Evolutionary conservation across 2,888 invertebrate genomes (phyloP), one percentile per base, ranked within the genome.

Genomic region (Melanargia galathea): DNA sequence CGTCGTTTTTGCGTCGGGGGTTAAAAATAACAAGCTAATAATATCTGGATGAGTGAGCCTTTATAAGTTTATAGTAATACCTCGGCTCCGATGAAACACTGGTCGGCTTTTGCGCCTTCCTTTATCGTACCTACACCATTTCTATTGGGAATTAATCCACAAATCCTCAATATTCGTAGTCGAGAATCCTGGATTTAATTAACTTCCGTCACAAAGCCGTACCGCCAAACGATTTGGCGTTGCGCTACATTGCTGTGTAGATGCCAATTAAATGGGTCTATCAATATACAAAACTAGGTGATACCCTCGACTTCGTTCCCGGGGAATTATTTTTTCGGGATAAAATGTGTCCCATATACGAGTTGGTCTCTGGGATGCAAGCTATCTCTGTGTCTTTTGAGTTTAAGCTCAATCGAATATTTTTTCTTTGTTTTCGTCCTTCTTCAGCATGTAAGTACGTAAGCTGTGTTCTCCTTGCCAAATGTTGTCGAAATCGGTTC

Each of bases 61-160:
- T 51, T 48, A n/a, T n/a, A n/a, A n/a, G n/a, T n/a, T 51, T 8
- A 30, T 51, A 26, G 2, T 16, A 18, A 51, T 51, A 18, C 30
- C 51, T 30, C 51, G 11, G 30, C 30, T 51, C 30, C 18, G 51
- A 51, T 51, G 11, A 51, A 51, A 33, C 30, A 51, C 18, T 51
- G 51, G 51, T 16, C 1, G 30, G 49, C 10, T 51, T 26, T 26
- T 6, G 24, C 13, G 24, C n/a, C 8, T 0, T 8, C 26, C 26
- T 26, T 46, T 46, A 24, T 46, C n/a, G 26, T 49, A 11, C 45
- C 22, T 24, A 24, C 13, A 6, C 49, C n/a, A 16, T n/a, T 30
- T 48, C 48, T n/a, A n/a, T n/a, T 13, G 48, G 48, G 24, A 48
- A 48, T 48, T 24, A n/a, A 26, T 24, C n/a, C n/a, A n/a, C n/a